Evolutionary conservation across 2,888 invertebrate species (phyloP).

Genomic region (Perizoma affinitatum): DNA sequence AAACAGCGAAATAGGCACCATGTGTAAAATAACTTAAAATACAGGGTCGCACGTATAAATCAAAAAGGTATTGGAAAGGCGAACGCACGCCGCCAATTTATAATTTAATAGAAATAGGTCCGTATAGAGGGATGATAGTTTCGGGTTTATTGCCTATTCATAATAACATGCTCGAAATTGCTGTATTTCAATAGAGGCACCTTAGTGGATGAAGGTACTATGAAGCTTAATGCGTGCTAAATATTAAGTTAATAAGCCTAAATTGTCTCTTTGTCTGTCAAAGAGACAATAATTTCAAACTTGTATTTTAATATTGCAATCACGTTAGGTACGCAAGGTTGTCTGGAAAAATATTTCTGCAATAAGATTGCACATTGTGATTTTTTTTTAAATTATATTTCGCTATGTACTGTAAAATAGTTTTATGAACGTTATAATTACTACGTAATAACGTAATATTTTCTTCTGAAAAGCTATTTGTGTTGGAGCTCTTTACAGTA

Average conservation of each 20-base stretch:
- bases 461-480: no score
- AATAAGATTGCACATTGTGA: no score
- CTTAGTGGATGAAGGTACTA: conserved; percentile 19
- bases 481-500: no score
- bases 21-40: conserved; percentile 40
- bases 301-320: no score
- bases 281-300: no score
- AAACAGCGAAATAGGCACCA: conserved; percentile 31
- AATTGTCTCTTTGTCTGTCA: no score
- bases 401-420: no score
- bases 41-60: conserved; percentile 38
- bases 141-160: conserved; percentile 41
- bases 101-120: conserved; percentile 44
- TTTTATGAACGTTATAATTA: no score
- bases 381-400: no score
- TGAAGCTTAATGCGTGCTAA: conserved; percentile 15
- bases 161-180: conserved; percentile 23
- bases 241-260: neutral
- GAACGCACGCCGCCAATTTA: conserved; percentile 41
- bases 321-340: no score
- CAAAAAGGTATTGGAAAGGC: conserved; percentile 40
- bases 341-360: no score
- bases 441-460: no score
- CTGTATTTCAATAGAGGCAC: conserved; percentile 18
- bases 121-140: conserved; percentile 35